Evolutionary conservation across 2,113 vertebrate species (phyloP).

Genomic region (Crotalus horridus): DNA sequence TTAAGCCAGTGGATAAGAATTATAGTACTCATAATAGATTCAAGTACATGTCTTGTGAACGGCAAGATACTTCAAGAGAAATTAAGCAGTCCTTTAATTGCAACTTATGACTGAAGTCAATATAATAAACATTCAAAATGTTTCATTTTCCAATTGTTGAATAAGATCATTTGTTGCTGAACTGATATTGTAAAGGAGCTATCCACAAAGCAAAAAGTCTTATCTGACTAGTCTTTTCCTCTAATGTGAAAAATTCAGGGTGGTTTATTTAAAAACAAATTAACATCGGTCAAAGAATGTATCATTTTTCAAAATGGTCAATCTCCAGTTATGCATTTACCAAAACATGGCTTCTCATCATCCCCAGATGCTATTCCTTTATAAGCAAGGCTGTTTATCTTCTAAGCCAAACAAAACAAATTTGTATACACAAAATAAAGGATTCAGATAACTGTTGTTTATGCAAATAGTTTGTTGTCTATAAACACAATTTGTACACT

Average conservation of each 20-base stretch:
- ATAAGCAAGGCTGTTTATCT: not conserved
- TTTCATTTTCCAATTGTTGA: not conserved
- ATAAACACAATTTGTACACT: not conserved
- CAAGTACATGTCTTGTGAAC: conserved; percentile 20
- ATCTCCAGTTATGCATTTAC: not conserved
- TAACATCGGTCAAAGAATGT: not conserved
- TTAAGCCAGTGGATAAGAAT: conserved; percentile 37
- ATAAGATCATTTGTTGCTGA: not conserved
- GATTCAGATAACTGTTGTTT: not conserved
- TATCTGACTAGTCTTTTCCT: not conserved
- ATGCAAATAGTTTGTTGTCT: not conserved
- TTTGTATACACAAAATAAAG: conserved; percentile 1
- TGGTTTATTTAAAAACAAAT: not conserved
- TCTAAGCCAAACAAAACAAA: not conserved
- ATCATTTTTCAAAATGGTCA: not conserved
- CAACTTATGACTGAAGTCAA: not conserved
- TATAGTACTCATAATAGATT: conserved; percentile 41
- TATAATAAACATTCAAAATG: not conserved
- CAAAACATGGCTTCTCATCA: not conserved
- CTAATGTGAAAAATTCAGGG: not conserved
- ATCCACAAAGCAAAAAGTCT: not conserved
- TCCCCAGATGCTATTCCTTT: not conserved
- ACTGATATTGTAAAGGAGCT: not conserved
- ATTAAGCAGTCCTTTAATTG: not conserved
- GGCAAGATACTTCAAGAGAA: not conserved